Percentiles rank a stretch among this genome's conserved stretches.
Conservation (phyloP, 2,797 vertebrate genomes). For the Morus bassanus region DNA sequence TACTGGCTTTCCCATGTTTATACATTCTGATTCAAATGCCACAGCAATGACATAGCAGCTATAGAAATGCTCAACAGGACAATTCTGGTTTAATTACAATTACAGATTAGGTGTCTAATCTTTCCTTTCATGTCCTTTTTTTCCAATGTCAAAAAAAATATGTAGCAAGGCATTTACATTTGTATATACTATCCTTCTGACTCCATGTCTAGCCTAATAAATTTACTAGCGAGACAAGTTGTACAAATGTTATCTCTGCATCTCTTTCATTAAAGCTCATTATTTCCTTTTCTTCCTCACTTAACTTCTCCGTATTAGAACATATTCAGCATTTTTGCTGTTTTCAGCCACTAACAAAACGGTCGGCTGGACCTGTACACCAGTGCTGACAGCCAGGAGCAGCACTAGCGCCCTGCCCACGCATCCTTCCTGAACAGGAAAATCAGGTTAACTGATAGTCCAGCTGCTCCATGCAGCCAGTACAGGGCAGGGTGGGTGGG, state of each 20-base stretch:
- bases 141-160: slow-evolving; percentile 4
- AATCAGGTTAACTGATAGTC: not conserved
- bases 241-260: not conserved
- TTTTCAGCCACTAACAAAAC: not conserved
- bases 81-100: not conserved
- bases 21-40: not conserved
- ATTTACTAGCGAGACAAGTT: not conserved
- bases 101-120: not conserved
- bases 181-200: not conserved
- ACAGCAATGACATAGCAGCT: not conserved
- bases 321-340: not conserved
- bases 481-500: not conserved
- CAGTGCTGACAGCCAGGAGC: not conserved
- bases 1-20: not conserved
- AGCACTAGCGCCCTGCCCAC: not conserved
- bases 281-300: not conserved
- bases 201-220: not conserved
- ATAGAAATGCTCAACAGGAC: not conserved
- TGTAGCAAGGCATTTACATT: not conserved
- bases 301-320: not conserved
- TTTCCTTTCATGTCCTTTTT: slow-evolving; percentile 7
- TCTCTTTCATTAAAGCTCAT: not conserved
- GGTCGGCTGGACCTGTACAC: not conserved
- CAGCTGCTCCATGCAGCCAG: not conserved
- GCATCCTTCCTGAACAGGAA: not conserved